These are phyloP conservation scores for Epiblema foenella DNA, from an alignment of 2,888 invertebrate species.

Conservation along the genomic window DNA sequence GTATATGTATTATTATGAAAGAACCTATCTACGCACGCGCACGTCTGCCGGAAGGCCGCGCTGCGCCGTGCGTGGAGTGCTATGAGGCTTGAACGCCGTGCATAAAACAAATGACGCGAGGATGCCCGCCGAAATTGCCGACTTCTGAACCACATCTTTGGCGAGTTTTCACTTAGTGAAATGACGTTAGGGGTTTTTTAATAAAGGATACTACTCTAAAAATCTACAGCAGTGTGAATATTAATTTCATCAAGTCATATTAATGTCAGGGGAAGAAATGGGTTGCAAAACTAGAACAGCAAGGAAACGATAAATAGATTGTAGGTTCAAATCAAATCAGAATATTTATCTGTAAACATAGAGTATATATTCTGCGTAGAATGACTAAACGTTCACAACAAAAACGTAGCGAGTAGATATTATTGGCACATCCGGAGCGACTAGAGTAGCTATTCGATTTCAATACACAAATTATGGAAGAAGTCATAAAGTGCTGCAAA, in stretches of 20 bases:
- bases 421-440: no score
- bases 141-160: constrained; percentile 21
- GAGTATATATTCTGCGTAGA: background rate
- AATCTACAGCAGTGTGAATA: no score
- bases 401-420: background rate
- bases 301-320: background rate
- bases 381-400: constrained; percentile 1
- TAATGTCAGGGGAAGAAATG: no score
- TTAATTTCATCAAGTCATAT: no score
- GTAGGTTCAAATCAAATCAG: no score
- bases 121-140: constrained; percentile 22
- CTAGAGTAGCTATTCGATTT: no score
- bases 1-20: no score
- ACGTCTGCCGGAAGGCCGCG: background rate
- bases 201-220: background rate
- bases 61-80: constrained; percentile 13
- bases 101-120: constrained; percentile 38
- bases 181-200: background rate
- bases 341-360: no score
- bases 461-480: no score
- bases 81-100: constrained; percentile 31
- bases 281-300: background rate
- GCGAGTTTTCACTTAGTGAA: constrained; percentile 21
- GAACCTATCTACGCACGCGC: background rate
- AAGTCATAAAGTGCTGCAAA: background rate